phyloP scores from a whole-genome alignment of 2,113 vertebrate genomes.

The Melanerpes aurifrons region DNA sequence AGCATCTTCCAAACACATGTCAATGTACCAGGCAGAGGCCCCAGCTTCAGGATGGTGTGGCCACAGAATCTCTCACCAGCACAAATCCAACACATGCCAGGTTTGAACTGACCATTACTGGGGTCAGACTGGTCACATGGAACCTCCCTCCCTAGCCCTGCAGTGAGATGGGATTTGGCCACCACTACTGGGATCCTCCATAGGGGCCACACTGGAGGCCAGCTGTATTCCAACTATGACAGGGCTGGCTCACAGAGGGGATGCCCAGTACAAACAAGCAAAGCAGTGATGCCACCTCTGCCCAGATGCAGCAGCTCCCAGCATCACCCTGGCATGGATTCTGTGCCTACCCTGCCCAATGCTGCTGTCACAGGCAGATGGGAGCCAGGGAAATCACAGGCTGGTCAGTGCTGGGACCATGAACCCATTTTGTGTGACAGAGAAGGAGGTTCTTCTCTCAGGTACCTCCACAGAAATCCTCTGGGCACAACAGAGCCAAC shows the following conservation, averaged over 20 bases:
- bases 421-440: neutral
- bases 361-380: neutral
- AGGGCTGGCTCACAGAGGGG: neutral
- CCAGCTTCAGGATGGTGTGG: accelerated
- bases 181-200: neutral
- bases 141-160: neutral
- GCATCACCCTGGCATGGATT: accelerated
- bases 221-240: neutral
- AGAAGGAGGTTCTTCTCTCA: neutral
- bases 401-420: neutral
- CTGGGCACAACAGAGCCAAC: neutral
- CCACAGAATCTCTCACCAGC: neutral
- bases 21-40: accelerated
- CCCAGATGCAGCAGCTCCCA: neutral
- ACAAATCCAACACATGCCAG: accelerated
- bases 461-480: neutral
- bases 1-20: neutral
- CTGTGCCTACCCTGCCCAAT: accelerated
- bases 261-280: neutral
- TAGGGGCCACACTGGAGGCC: neutral
- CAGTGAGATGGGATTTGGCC: accelerated
- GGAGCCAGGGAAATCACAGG: neutral
- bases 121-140: accelerated
- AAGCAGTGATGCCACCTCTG: neutral
- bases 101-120: neutral